Percentiles rank a stretch among this genome's conserved stretches.
Evolutionary conservation across 1,140 invertebrate genomes (phyloP).

Genomic region (Pseudachorutes palmiensis): DNA sequence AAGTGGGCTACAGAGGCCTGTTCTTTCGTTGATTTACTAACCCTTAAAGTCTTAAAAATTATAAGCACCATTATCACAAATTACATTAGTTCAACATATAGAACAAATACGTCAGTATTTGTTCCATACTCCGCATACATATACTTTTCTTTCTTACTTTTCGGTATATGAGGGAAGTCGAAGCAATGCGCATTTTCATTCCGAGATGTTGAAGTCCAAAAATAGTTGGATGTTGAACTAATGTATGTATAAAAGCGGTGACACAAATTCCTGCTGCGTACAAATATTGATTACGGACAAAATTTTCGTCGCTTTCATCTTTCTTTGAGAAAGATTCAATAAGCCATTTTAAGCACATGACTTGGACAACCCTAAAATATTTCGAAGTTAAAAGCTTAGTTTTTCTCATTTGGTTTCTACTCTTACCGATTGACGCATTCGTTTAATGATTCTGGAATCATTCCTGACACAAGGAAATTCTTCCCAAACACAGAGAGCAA

Average conservation of each 20-base stretch:
- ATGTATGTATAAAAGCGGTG: conserved; percentile 21
- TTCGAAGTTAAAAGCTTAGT: neutral
- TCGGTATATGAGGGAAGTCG: conserved; percentile 69
- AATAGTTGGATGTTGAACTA: conserved; percentile 29
- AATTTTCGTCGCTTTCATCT: neutral
- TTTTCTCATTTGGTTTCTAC: too few species aligned
- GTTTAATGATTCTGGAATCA: conserved; percentile 3
- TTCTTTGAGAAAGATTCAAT: conserved; percentile 30
- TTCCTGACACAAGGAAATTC: conserved; percentile 40
- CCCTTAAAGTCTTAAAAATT: conserved; percentile 26
- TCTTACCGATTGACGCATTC: conserved; percentile 25
- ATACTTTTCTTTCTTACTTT: too few species aligned
- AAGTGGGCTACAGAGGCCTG: conserved; percentile 51
- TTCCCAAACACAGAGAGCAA: conserved; percentile 45
- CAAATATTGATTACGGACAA: conserved; percentile 18
- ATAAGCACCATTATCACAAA: too few species aligned
- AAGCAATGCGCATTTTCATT: conserved; percentile 68
- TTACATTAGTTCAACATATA: too few species aligned
- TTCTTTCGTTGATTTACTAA: conserved; percentile 42
- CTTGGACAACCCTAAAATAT: conserved; percentile 26
- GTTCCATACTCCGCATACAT: too few species aligned
- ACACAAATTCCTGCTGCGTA: conserved; percentile 30
- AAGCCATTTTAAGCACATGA: conserved; percentile 26
- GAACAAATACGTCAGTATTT: too few species aligned
- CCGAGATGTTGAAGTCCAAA: conserved; percentile 52